Conservation (phyloP, 2,797 vertebrate genomes). For the Sebastolobus altivelis region DNA sequence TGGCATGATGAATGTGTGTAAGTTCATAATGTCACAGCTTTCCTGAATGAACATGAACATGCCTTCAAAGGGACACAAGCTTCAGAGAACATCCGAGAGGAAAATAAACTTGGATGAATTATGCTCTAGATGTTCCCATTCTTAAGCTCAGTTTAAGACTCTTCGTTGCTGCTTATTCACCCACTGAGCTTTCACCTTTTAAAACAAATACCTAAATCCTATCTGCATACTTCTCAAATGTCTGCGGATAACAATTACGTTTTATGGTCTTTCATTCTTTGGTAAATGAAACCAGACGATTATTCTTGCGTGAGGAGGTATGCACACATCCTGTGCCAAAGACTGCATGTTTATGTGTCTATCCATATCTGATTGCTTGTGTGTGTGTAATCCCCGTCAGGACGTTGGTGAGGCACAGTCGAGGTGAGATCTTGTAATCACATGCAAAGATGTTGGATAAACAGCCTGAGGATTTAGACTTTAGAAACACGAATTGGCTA, state of each 20-base stretch:
- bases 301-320: slow-evolving; percentile 10
- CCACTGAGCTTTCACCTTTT: slow-evolving; percentile 18
- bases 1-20: slow-evolving; percentile 33
- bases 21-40: slow-evolving; percentile 38
- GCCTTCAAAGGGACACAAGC: slow-evolving; percentile 22
- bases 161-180: slow-evolving; percentile 13
- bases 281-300: slow-evolving; percentile 65
- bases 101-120: slow-evolving; percentile 53
- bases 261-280: slow-evolving; percentile 42
- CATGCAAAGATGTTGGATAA: slow-evolving; percentile 53
- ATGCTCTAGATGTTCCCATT: slow-evolving; percentile 3
- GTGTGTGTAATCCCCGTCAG: slow-evolving; percentile 33
- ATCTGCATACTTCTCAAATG: slow-evolving; percentile 44
- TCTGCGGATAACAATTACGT: slow-evolving; percentile 39
- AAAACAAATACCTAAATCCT: slow-evolving; percentile 40
- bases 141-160: slow-evolving; percentile 20
- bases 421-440: slow-evolving; percentile 42
- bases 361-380: slow-evolving; percentile 34
- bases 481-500: neutral
- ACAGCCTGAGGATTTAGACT: slow-evolving; percentile 36
- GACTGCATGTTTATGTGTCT: slow-evolving; percentile 14
- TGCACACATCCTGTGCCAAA: slow-evolving; percentile 20
- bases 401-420: slow-evolving; percentile 14
- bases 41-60: slow-evolving; percentile 21
- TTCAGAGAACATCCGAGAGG: slow-evolving; percentile 42